These are phyloP conservation scores for Coreoperca whiteheadi DNA, from an alignment of 2,113 vertebrate species.

Conservation along the genomic window DNA sequence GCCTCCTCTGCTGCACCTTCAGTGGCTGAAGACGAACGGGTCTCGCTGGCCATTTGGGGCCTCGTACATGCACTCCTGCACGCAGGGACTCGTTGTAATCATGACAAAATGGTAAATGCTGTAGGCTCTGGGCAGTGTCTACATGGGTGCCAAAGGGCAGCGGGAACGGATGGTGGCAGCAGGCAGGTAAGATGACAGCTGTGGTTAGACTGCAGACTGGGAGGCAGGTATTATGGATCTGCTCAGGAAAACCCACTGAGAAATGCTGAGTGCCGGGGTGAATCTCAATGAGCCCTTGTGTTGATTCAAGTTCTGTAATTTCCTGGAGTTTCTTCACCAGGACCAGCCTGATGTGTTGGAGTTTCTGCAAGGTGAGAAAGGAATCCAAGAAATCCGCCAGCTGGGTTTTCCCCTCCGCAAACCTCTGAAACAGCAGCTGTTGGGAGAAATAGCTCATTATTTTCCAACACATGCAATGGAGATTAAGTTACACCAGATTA, in stretches of 20 bases:
- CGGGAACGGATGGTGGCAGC: conserved; percentile 48
- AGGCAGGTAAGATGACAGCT: conserved; percentile 37
- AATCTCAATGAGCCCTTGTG: conserved; percentile 13
- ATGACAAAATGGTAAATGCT: not conserved
- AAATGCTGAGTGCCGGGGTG: not conserved
- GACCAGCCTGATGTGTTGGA: conserved; percentile 58
- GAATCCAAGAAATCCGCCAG: conserved; percentile 59
- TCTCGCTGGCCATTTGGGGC: conserved; percentile 40
- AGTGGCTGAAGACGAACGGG: conserved; percentile 54
- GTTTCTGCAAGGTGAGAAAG: conserved; percentile 45
- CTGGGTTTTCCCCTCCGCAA: conserved; percentile 44
- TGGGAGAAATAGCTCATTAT: conserved; percentile 5
- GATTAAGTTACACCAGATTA: not conserved
- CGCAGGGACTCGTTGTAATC: not conserved
- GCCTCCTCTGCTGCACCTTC: conserved; percentile 31
- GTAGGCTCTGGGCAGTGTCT: not conserved
- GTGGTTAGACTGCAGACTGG: conserved; percentile 35
- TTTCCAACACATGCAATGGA: not conserved
- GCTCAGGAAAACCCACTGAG: not conserved
- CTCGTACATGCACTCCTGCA: not conserved
- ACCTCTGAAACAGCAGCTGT: conserved; percentile 69
- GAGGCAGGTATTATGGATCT: not conserved
- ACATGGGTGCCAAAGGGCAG: conserved; percentile 33
- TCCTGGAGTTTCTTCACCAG: conserved; percentile 68
- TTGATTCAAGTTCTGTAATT: not conserved